Percentiles rank a stretch among this genome's conserved stretches.
phyloP scores from a whole-genome alignment of 2,797 vertebrate species.

The Pagetopsis macropterus region DNA sequence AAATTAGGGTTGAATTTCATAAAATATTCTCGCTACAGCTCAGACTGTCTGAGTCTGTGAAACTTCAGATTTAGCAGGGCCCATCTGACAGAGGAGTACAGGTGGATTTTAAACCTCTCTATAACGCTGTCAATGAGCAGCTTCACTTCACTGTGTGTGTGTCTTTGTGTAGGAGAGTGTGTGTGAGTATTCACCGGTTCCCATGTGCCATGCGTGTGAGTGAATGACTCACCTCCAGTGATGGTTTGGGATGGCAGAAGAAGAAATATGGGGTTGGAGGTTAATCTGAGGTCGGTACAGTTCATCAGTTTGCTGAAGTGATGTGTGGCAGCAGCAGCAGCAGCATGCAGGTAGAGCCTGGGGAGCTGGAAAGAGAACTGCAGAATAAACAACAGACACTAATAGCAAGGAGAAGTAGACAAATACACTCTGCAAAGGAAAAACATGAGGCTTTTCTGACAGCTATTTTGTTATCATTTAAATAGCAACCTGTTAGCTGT shows the following conservation, averaged over 20 bases:
- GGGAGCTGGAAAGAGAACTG: constrained; percentile 41
- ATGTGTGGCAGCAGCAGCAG: constrained; percentile 59
- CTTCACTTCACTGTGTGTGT: not conserved
- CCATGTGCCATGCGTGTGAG: constrained; percentile 55
- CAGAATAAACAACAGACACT: constrained; percentile 51
- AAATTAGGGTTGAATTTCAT: constrained; percentile 26
- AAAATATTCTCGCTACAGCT: constrained; percentile 33
- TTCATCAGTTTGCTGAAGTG: constrained; percentile 74
- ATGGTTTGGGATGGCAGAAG: constrained; percentile 63
- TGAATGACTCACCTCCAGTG: constrained; percentile 65
- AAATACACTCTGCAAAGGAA: constrained; percentile 22
- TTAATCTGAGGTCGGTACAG: constrained; percentile 77
- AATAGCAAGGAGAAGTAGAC: constrained; percentile 10
- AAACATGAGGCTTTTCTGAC: constrained; percentile 37
- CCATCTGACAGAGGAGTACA: constrained; percentile 58
- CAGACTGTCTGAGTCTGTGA: constrained; percentile 52
- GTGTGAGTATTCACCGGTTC: constrained; percentile 15
- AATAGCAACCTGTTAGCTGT: constrained; percentile 22
- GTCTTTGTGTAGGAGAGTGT: not conserved
- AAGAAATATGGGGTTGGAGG: constrained; percentile 70
- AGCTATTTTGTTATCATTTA: constrained; percentile 41
- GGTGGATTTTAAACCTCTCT: constrained; percentile 68
- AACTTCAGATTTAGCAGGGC: constrained; percentile 43
- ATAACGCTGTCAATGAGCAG: constrained; percentile 47
- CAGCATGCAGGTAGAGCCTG: constrained; percentile 46